These are phyloP conservation scores for Sebastes cheni DNA, from an alignment of 2,797 vertebrate species.

Conservation along the genomic window DNA sequence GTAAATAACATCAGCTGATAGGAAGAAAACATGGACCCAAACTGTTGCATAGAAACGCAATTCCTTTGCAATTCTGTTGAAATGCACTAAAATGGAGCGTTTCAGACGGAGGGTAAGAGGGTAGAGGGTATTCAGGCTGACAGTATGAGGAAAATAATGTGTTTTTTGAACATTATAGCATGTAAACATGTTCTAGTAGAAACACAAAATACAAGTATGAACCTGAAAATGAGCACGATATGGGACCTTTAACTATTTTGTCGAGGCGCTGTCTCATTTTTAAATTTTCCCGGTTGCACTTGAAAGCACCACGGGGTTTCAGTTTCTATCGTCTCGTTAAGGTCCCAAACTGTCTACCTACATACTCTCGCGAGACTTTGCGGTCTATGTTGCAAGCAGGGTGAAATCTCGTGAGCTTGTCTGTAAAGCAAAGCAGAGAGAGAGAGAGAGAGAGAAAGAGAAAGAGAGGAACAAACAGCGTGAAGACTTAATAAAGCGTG, in stretches of 20 bases:
- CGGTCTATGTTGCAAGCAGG: constrained; percentile 31
- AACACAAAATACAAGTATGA: no score
- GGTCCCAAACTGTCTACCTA: not conserved
- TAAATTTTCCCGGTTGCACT: not conserved
- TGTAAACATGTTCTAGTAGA: no score
- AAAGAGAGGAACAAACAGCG: constrained; percentile 40
- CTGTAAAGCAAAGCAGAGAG: constrained; percentile 10
- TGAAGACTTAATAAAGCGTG: constrained; percentile 38
- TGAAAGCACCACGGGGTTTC: constrained; percentile 14
- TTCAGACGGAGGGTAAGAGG: no score
- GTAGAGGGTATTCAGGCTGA: no score
- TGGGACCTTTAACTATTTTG: not conserved
- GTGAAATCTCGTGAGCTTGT: constrained; percentile 57
- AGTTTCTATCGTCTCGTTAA: not conserved
- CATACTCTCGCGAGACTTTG: constrained; percentile 62
- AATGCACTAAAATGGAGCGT: no score
- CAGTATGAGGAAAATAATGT: no score
- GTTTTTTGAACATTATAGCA: no score
- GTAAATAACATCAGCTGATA: no score
- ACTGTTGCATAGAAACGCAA: no score
- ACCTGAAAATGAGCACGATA: no score
- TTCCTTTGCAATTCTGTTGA: no score
- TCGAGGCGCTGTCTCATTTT: fast-evolving
- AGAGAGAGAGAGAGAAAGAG: not conserved
- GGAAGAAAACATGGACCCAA: no score